These are phyloP conservation scores for Graphium colonna DNA, from an alignment of 2,888 invertebrate species.

Conservation along the genomic window DNA sequence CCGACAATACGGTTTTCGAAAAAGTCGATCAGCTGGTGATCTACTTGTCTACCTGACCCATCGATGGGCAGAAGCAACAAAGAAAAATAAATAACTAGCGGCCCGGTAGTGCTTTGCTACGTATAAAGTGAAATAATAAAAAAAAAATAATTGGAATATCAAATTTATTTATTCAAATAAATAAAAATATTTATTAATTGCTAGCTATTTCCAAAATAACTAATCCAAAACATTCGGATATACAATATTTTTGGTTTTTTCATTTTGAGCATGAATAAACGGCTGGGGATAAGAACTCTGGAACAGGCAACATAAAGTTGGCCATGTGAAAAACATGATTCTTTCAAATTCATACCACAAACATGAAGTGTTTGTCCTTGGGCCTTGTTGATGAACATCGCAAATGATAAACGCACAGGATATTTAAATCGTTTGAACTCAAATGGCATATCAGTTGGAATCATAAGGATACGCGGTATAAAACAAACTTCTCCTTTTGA, in stretches of 20 bases:
- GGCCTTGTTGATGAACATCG: constrained; percentile 4
- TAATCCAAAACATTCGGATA: neutral
- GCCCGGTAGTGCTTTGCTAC: too few species aligned
- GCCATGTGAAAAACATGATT: constrained; percentile 27
- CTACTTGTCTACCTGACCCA: too few species aligned
- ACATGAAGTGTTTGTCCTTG: constrained; percentile 4
- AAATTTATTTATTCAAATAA: too few species aligned
- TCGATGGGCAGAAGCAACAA: too few species aligned
- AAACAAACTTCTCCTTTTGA: too few species aligned
- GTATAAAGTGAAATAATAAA: too few species aligned
- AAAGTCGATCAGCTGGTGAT: too few species aligned
- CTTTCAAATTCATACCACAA: constrained; percentile 26
- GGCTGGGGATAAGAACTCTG: constrained; percentile 6
- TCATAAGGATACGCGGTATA: neutral
- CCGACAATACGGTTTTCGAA: too few species aligned
- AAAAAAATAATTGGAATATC: too few species aligned
- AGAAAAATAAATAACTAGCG: too few species aligned
- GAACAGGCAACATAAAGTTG: constrained; percentile 24
- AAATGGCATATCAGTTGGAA: constrained; percentile 1
- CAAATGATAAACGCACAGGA: neutral
- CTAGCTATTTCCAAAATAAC: neutral
- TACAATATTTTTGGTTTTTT: neutral
- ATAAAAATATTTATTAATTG: too few species aligned
- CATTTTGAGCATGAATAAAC: neutral
- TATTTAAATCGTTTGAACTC: neutral